phyloP scores from a whole-genome alignment of 1,140 invertebrate genomes.

The Acromyrmex charruanus region DNA sequence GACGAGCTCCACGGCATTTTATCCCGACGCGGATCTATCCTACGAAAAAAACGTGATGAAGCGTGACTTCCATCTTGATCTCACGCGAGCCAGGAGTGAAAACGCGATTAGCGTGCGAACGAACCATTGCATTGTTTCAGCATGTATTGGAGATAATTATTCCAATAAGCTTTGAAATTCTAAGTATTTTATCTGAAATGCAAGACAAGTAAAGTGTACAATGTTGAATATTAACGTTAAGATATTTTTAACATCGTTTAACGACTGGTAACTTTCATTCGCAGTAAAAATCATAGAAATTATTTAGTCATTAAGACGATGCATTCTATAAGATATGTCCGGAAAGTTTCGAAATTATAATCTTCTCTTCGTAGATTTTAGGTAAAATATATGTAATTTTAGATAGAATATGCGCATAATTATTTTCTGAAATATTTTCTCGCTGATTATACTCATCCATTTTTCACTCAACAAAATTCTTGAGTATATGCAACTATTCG shows the following conservation, averaged over 20 bases:
- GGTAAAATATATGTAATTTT: background rate
- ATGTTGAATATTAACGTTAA: background rate
- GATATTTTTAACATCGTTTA: background rate
- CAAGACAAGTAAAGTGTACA: background rate
- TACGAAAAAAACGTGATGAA: slow-evolving; percentile 21
- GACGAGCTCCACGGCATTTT: slow-evolving; percentile 10
- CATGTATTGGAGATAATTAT: background rate
- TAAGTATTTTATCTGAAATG: background rate
- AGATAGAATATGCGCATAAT: background rate
- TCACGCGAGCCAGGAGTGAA: slow-evolving; percentile 43
- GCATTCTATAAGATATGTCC: background rate
- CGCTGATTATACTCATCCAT: background rate
- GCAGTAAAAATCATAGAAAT: background rate
- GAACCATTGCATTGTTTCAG: slow-evolving; percentile 13
- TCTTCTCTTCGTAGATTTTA: background rate
- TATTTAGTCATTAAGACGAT: background rate
- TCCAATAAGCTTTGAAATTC: background rate
- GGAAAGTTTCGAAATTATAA: background rate
- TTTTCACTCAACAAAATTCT: background rate
- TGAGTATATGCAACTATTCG: background rate
- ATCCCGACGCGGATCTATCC: slow-evolving; percentile 20
- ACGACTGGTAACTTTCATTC: background rate
- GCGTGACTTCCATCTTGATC: slow-evolving; percentile 54
- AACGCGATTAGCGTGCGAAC: slow-evolving; percentile 45
- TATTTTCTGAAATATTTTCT: slow-evolving; percentile 19